These are phyloP conservation scores for Lycaon pictus DNA, from an alignment of 2,113 vertebrate genomes.

Conservation along the genomic window DNA sequence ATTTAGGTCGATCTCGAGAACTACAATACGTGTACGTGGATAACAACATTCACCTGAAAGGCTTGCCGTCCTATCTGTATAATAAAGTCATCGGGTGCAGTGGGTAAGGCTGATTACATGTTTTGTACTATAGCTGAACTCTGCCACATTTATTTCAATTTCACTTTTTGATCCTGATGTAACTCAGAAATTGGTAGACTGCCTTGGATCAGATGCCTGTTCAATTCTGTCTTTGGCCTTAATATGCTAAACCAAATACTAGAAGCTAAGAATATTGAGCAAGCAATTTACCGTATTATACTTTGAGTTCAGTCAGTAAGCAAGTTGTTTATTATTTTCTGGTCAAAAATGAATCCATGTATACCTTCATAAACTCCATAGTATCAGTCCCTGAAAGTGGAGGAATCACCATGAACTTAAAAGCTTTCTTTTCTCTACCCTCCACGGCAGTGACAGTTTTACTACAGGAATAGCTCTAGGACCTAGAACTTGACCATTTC, in stretches of 20 bases:
- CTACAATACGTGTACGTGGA: constrained; percentile 97
- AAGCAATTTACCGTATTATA: background rate
- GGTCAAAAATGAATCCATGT: background rate
- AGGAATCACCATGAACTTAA: background rate
- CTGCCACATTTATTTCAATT: background rate
- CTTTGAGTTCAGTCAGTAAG: background rate
- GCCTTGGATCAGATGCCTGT: background rate
- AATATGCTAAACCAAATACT: constrained; percentile 44
- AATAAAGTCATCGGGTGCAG: constrained; percentile 98
- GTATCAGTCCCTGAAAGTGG: background rate
- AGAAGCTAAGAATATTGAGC: background rate
- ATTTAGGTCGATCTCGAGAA: constrained; percentile 96
- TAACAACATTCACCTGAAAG: constrained; percentile 93
- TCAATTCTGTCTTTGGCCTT: constrained; percentile 61
- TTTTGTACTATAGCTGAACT: background rate
- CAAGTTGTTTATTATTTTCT: background rate
- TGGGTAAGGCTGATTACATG: constrained; percentile 88
- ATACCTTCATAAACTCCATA: background rate
- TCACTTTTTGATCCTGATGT: background rate
- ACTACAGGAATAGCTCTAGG: background rate
- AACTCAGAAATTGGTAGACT: background rate
- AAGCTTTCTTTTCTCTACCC: background rate
- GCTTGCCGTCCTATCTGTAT: constrained; percentile 93
- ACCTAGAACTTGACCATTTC: background rate
- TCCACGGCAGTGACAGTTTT: background rate